A percentile compares a stretch with the other conserved stretches of the same genome.
Evolutionary conservation across 2,888 invertebrate genomes (phyloP).

Genomic region (Synergus japonicus): DNA sequence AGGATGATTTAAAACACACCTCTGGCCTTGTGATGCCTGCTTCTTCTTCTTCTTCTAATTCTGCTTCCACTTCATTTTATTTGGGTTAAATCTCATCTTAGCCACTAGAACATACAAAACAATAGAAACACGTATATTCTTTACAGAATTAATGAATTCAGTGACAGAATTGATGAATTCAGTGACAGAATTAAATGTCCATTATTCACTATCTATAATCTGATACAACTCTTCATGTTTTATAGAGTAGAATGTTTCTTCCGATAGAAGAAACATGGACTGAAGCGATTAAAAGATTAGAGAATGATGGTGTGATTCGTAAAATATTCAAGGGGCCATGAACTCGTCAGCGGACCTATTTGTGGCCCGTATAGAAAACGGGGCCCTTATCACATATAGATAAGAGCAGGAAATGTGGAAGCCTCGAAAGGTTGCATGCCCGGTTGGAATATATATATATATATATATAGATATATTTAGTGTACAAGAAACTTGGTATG

Average conservation of each 20-base stretch:
- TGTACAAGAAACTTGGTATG: constrained; percentile 30
- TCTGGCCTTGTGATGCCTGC: constrained; percentile 53
- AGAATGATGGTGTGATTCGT: constrained; percentile 24
- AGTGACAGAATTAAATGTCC: neutral
- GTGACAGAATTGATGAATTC: too few species aligned
- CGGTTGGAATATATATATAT: constrained; percentile 16
- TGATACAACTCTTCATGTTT: neutral
- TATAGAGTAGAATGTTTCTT: neutral
- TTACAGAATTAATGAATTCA: too few species aligned
- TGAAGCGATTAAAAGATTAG: neutral
- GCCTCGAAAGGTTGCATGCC: constrained; percentile 41
- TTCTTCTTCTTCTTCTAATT: constrained; percentile 7
- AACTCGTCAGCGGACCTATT: constrained; percentile 37
- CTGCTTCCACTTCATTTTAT: constrained; percentile 50
- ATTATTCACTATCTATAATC: neutral
- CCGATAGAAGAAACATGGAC: neutral
- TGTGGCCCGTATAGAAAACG: constrained; percentile 20
- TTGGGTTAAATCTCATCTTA: constrained; percentile 52
- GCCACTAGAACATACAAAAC: neutral
- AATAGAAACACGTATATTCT: too few species aligned
- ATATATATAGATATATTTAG: neutral
- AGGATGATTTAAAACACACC: constrained; percentile 51
- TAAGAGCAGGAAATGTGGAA: constrained; percentile 44
- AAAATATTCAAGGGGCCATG: constrained; percentile 36
- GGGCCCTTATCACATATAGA: constrained; percentile 44